phyloP scores from a whole-genome alignment of 1,140 invertebrate species.

The Drosophila chauvacae region DNA sequence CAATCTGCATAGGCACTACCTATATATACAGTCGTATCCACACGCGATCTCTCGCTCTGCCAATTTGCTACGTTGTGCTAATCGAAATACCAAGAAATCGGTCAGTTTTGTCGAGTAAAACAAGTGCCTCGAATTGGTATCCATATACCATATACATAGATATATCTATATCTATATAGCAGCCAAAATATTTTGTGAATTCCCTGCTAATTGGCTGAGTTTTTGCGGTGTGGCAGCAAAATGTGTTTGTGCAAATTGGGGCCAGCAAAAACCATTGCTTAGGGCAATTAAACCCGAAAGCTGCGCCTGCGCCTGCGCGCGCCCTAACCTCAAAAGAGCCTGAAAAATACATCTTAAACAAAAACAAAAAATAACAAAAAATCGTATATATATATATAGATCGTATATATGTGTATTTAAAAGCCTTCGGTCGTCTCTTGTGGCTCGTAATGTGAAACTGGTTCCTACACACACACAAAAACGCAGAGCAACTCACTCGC shows the following conservation, averaged over 20 bases:
- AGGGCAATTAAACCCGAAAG: constrained; percentile 53
- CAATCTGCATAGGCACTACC: constrained; percentile 1
- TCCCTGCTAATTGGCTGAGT: constrained; percentile 69
- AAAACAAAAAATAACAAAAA: constrained; percentile 46
- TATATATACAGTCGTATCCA: background rate
- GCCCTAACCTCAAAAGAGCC: constrained; percentile 74
- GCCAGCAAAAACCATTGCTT: constrained; percentile 51
- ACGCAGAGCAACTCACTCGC: constrained; percentile 8
- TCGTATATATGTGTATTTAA: constrained; percentile 11
- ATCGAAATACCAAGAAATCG: constrained; percentile 52
- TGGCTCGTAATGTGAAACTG: constrained; percentile 74
- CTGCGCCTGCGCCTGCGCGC: constrained; percentile 67
- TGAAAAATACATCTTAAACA: constrained; percentile 52
- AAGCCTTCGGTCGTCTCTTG: constrained; percentile 64
- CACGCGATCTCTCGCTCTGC: constrained; percentile 34
- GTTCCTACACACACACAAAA: constrained; percentile 55
- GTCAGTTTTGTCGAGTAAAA: constrained; percentile 39
- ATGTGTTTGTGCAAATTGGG: constrained; percentile 69
- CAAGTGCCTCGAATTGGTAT: constrained; percentile 38
- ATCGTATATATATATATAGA: constrained; percentile 1
- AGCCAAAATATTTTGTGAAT: constrained; percentile 59
- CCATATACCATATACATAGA: background rate
- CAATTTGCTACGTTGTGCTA: constrained; percentile 66
- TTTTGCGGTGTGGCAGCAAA: constrained; percentile 14
- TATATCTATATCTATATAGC: background rate